Conservation (phyloP, 1,140 invertebrate genomes). For the Sycophaga agraensis region DNA sequence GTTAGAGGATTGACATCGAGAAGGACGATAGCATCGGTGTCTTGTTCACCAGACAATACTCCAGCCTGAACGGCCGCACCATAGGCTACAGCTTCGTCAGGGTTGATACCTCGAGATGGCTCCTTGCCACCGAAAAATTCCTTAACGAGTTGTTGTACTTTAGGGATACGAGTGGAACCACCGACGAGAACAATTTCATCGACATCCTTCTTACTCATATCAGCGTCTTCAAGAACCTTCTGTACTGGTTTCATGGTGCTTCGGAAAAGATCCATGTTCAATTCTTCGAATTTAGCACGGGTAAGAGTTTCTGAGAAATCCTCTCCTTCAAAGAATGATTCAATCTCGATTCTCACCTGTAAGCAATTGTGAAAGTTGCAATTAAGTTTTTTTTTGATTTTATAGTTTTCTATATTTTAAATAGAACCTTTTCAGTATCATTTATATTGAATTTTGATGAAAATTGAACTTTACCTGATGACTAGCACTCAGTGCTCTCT, state of each 20-base stretch:
- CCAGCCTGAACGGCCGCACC: constrained; percentile 99
- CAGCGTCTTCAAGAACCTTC: constrained; percentile 96
- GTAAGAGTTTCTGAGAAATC: constrained; percentile 99
- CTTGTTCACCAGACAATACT: constrained; percentile 85
- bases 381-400: too few species aligned
- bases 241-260: constrained; percentile 99
- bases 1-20: constrained; percentile 98
- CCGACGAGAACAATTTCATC: constrained; percentile 99
- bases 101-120: constrained; percentile 96
- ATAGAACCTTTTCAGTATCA: too few species aligned
- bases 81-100: constrained; percentile 97
- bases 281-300: constrained; percentile 98
- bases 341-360: constrained; percentile 94
- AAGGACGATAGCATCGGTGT: constrained; percentile 94
- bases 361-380: too few species aligned
- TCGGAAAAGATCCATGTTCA: constrained; percentile 99
- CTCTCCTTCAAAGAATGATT: constrained; percentile 98
- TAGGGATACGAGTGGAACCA: constrained; percentile 98
- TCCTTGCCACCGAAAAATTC: constrained; percentile 99
- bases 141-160: constrained; percentile 97
- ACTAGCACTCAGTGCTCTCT: constrained; percentile 90
- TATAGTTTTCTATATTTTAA: too few species aligned
- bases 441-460: neutral
- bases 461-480: constrained; percentile 70
- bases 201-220: constrained; percentile 98